A percentile compares a stretch with the other conserved stretches of the same genome.
Conservation (phyloP, 2,113 vertebrate genomes). For the Pheucticus melanocephalus region DNA sequence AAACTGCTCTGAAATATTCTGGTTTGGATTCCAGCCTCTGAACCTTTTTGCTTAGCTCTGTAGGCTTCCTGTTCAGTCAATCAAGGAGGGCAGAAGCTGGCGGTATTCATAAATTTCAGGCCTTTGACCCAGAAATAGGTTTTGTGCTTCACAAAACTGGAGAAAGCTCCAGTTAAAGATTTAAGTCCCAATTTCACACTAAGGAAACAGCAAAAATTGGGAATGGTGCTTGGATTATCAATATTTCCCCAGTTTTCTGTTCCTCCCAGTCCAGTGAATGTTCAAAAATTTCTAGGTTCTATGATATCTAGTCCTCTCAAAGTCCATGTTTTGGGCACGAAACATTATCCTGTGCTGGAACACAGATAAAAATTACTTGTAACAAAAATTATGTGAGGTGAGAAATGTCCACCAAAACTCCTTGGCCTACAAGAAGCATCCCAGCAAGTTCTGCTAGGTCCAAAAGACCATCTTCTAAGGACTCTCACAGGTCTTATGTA, state of each 20-base stretch:
- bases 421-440: background rate
- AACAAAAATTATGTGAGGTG: background rate
- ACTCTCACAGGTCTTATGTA: background rate
- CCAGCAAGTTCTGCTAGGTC: background rate
- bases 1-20: background rate
- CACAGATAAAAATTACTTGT: background rate
- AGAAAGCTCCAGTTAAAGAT: background rate
- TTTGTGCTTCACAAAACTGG: background rate
- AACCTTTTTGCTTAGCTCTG: background rate
- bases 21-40: background rate
- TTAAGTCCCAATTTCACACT: background rate
- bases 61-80: background rate
- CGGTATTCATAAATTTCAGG: background rate
- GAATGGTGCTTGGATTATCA: background rate
- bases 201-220: background rate
- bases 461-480: background rate
- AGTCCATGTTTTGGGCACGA: background rate
- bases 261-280: background rate
- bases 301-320: background rate
- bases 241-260: background rate
- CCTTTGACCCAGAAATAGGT: background rate
- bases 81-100: background rate
- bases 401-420: background rate
- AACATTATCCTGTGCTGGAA: background rate
- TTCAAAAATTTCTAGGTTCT: background rate